Percentiles rank a stretch among this genome's conserved stretches.
phyloP scores from a whole-genome alignment of 2,888 invertebrate species.

The Tetranychus piercei region DNA sequence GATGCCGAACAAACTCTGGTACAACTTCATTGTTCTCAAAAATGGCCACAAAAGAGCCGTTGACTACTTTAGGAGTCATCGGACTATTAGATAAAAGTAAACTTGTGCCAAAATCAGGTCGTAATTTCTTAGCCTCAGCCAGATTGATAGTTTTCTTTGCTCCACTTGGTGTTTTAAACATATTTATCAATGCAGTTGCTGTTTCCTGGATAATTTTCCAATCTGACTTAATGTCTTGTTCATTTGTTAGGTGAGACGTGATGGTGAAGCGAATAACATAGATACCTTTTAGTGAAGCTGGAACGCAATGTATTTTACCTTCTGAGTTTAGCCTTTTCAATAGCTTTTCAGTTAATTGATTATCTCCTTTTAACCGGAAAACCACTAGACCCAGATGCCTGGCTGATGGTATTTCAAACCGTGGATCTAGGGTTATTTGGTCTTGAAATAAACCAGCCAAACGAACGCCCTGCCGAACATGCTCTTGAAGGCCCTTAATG shows the following conservation, averaged over 20 bases:
- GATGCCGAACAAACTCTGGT: slow-evolving; percentile 51
- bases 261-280: slow-evolving; percentile 78
- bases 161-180: slow-evolving; percentile 42
- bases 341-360: slow-evolving; percentile 54
- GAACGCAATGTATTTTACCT: slow-evolving; percentile 40
- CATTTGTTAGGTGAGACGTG: slow-evolving; percentile 59
- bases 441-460: slow-evolving; percentile 78
- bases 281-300: slow-evolving; percentile 65
- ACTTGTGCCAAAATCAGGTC: slow-evolving; percentile 78
- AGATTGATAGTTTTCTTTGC: slow-evolving; percentile 31
- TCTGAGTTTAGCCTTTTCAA: slow-evolving; percentile 48
- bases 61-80: slow-evolving; percentile 87
- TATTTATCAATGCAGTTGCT: slow-evolving; percentile 34
- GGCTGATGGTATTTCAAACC: slow-evolving; percentile 74
- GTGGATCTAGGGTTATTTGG: slow-evolving; percentile 54
- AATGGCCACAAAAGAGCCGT: slow-evolving; percentile 77
- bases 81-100: slow-evolving; percentile 80
- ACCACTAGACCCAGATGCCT: slow-evolving; percentile 75
- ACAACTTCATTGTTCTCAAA: slow-evolving; percentile 56
- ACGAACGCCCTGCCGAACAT: slow-evolving; percentile 77
- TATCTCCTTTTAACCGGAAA: slow-evolving; percentile 54
- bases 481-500: slow-evolving; percentile 69
- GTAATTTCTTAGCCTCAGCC: slow-evolving; percentile 59
- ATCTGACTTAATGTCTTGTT: slow-evolving; percentile 47
- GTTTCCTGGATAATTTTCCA: slow-evolving; percentile 44